Evolutionary conservation across 2,797 vertebrate genomes (phyloP).

Genomic region (Nannoperca obscura): DNA sequence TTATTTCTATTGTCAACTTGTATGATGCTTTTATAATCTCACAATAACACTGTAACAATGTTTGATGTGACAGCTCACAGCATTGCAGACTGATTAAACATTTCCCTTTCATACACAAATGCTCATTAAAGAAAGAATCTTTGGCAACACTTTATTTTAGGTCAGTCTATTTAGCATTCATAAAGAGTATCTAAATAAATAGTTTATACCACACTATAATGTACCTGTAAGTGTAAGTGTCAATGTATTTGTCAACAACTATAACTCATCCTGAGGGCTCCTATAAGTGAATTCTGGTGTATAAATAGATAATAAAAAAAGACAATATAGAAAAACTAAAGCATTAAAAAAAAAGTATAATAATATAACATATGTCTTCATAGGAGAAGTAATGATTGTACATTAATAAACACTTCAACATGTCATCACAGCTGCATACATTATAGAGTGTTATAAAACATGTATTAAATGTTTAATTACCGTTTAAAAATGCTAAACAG

Average conservation of each 20-base stretch:
- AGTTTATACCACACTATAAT: not conserved
- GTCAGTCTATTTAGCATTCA: not conserved
- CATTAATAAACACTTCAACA: not conserved
- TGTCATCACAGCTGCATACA: not conserved
- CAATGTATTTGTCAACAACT: not conserved
- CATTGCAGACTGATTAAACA: constrained; percentile 21
- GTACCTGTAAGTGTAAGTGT: not conserved
- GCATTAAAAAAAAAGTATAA: not conserved
- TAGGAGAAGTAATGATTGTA: not conserved
- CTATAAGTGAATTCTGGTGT: not conserved
- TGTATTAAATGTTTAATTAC: not conserved
- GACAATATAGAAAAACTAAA: not conserved
- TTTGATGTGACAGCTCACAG: constrained; percentile 44
- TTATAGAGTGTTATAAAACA: not conserved
- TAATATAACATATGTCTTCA: not conserved
- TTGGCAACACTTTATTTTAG: not conserved
- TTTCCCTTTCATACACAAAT: constrained; percentile 23
- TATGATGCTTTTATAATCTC: constrained; percentile 18
- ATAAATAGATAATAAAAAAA: not conserved
- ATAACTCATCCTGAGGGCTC: not conserved
- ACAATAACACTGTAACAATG: constrained; percentile 1
- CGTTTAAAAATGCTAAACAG: not conserved
- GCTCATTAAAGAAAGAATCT: constrained; percentile 16
- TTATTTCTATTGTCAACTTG: constrained; percentile 22
- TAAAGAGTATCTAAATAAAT: not conserved